Evolutionary conservation across 2,113 vertebrate genomes (phyloP).

Genomic region (Carettochelys insculpta): DNA sequence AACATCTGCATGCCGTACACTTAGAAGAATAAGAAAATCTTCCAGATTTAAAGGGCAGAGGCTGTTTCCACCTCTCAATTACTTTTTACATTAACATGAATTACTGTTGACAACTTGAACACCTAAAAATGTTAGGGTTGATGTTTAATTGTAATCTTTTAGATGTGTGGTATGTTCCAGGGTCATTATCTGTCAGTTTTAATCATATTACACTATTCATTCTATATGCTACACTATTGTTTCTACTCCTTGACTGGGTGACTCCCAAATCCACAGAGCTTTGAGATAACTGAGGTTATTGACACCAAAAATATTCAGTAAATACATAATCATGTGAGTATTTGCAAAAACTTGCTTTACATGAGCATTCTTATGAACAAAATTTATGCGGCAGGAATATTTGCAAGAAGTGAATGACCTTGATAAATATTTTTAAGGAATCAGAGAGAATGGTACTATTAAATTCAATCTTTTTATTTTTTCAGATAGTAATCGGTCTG

Average conservation of each 20-base stretch:
- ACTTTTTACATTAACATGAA: not conserved
- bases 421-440: not conserved
- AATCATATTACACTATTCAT: not conserved
- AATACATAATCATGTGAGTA: not conserved
- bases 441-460: not conserved
- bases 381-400: not conserved
- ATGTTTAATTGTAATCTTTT: not conserved
- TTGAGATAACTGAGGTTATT: fast-evolving
- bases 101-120: not conserved
- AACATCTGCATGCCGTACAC: not conserved
- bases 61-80: not conserved
- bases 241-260: not conserved
- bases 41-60: not conserved
- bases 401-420: not conserved
- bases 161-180: not conserved
- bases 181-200: not conserved
- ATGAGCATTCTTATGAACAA: not conserved
- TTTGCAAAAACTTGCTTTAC: not conserved
- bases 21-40: not conserved
- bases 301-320: not conserved
- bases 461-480: not conserved
- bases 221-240: not conserved
- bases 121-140: not conserved
- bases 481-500: not conserved
- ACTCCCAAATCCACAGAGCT: fast-evolving